Base-by-base conservation (phyloP, 1,140 invertebrate species). In the Araneus ventricosus region DNA sequence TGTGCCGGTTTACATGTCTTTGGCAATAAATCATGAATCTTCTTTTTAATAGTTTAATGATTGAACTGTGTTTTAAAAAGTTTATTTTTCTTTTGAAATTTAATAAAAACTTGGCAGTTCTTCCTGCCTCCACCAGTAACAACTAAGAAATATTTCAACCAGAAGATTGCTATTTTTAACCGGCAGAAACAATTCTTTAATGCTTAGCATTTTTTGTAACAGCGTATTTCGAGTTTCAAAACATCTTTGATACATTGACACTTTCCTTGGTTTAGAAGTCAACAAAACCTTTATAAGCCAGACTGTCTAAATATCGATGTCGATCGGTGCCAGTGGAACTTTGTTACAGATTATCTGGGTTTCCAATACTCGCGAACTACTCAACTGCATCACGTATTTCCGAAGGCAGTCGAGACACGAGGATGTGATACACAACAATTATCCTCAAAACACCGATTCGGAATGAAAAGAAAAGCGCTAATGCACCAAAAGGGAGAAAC, bases 351-450 rank as follows among this genome's bases (percentile, higher is more conserved):
- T 34, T 57, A 90, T 24, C 17, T 67, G 61, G 80, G 80, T 85
- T 91, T 63, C 8, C 30, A 57, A 4, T 86, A 6, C 27, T 57
- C 41, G 6, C 52, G 34, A 86, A 34, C 17, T 24, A 57, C 61
- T 91, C 75, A 91, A 84, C n/a, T 82, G 89, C 7, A 67, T 91
- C 89, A 27, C 30, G 30, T 70, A 37, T 37, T 34, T 90, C n/a
- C 34, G 37, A 75, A 14, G 45, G 45, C 10, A 52, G 17, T 52
- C 67, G 22, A 20, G 45, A 34, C 88, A 84, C 27, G 10, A 41
- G 57, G 70, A 84, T 84, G 63, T 27, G 61, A 92, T 92, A 52
- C 52, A 59, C 30, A 27, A 86, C 90, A 85, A 70, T 92, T 92
- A 92, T 86, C 82, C 57, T 37, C 63, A 63, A 59, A 59, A 80